These are phyloP conservation scores for Coranthus polyacanthus DNA, from an alignment of 2,797 vertebrate species.

Conservation along the genomic window DNA sequence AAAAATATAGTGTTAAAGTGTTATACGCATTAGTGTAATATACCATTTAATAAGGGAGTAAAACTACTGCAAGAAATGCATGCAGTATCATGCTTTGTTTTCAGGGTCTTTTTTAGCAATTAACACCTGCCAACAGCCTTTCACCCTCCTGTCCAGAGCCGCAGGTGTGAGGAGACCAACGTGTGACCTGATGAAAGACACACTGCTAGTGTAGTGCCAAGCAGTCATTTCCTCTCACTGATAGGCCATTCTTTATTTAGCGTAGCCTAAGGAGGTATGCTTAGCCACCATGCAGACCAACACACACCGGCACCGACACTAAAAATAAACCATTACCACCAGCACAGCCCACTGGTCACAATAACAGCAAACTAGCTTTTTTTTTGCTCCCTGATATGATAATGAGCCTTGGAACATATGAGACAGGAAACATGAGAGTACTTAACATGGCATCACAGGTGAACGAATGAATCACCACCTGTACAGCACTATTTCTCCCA, in stretches of 20 bases:
- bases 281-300: slow-evolving; percentile 42
- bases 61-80: slow-evolving; percentile 3
- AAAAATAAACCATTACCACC: slow-evolving; percentile 75
- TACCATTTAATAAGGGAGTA: slow-evolving; percentile 8
- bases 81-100: slow-evolving; percentile 36
- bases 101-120: slow-evolving; percentile 71
- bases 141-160: slow-evolving; percentile 71
- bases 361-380: slow-evolving; percentile 42
- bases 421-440: slow-evolving; percentile 23
- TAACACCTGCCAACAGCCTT: slow-evolving; percentile 80
- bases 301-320: slow-evolving; percentile 48
- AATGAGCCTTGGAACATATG: slow-evolving; percentile 11
- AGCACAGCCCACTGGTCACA: slow-evolving; percentile 53
- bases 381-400: slow-evolving; percentile 26
- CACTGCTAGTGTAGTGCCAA: slow-evolving; percentile 69
- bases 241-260: slow-evolving; percentile 79
- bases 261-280: slow-evolving; percentile 70
- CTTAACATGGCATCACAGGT: slow-evolving; percentile 46
- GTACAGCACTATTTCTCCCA: slow-evolving; percentile 46
- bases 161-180: slow-evolving; percentile 73
- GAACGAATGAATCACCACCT: slow-evolving; percentile 66
- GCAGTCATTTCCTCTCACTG: slow-evolving; percentile 73
- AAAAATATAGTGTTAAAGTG: slow-evolving; percentile 6
- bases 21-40: slow-evolving; percentile 23
- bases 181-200: slow-evolving; percentile 83